phyloP scores from a whole-genome alignment of 2,113 vertebrate species.

The Myotis davidii region DNA sequence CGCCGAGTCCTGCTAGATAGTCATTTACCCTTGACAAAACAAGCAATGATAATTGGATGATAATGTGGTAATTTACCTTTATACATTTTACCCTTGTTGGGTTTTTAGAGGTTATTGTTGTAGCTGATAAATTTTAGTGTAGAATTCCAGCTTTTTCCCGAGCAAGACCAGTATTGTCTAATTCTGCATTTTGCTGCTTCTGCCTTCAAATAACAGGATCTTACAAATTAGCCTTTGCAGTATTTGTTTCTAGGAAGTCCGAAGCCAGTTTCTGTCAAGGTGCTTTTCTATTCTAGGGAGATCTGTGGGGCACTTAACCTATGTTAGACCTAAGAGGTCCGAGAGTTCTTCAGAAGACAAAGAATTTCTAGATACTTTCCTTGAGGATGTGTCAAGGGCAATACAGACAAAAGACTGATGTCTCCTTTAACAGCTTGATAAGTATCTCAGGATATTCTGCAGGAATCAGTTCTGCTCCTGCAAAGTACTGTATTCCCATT shows the following conservation, averaged over 20 bases:
- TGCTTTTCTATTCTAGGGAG: constrained; percentile 85
- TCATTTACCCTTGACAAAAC: constrained; percentile 80
- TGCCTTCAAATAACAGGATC: not conserved
- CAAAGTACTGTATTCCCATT: constrained; percentile 87
- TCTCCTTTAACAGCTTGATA: constrained; percentile 92
- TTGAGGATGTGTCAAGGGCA: constrained; percentile 92
- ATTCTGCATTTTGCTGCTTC: constrained; percentile 6
- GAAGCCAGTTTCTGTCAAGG: constrained; percentile 75
- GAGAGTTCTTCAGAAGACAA: constrained; percentile 90
- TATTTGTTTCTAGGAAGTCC: constrained; percentile 77
- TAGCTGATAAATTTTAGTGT: constrained; percentile 37
- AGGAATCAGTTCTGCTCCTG: constrained; percentile 86
- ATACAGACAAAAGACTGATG: constrained; percentile 92
- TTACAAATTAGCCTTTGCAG: constrained; percentile 37
- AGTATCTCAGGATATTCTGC: constrained; percentile 89
- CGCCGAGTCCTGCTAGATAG: constrained; percentile 40
- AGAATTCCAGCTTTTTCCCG: constrained; percentile 40
- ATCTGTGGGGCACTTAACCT: constrained; percentile 88
- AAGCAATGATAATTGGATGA: constrained; percentile 78
- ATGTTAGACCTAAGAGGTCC: constrained; percentile 87
- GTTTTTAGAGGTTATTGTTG: constrained; percentile 57
- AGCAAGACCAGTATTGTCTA: not conserved
- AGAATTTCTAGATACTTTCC: constrained; percentile 88
- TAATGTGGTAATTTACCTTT: constrained; percentile 72
- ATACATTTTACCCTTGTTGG: constrained; percentile 67